Percentiles rank a stretch among this genome's conserved stretches.
phyloP scores from a whole-genome alignment of 2,113 vertebrate species.

The Aramus guarauna region DNA sequence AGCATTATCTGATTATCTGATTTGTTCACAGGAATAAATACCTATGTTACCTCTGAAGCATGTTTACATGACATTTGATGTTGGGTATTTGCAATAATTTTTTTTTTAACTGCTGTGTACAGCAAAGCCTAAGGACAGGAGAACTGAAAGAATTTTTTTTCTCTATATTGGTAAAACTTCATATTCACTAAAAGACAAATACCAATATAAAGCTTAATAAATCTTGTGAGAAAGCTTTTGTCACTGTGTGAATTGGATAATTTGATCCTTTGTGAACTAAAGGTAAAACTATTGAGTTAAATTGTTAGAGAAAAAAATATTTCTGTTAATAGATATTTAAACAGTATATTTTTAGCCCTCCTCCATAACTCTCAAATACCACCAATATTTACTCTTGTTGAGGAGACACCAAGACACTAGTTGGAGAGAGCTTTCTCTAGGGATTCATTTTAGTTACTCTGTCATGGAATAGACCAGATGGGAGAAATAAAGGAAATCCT shows the following conservation, averaged over 20 bases:
- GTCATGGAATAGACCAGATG: not conserved
- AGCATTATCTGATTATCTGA: not conserved
- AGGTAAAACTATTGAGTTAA: not conserved
- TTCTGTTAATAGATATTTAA: not conserved
- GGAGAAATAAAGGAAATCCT: not conserved
- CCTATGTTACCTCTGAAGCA: not conserved
- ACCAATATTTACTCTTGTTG: not conserved
- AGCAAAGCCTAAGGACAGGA: not conserved
- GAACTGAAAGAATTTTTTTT: not conserved
- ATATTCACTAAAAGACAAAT: not conserved
- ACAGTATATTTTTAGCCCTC: not conserved
- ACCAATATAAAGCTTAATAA: not conserved
- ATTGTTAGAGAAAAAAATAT: not conserved
- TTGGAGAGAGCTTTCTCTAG: not conserved
- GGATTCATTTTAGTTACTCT: not conserved
- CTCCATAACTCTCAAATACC: not conserved
- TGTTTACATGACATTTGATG: not conserved
- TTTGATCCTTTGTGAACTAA: not conserved
- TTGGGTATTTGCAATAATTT: not conserved
- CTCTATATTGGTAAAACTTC: not conserved
- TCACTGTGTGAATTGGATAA: not conserved
- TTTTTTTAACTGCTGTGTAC: not conserved
- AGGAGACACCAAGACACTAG: not conserved
- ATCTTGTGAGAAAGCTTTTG: not conserved
- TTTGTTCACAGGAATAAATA: not conserved